These are phyloP conservation scores for Muscicapa comitata DNA, from an alignment of 2,797 vertebrate genomes.

Conservation along the genomic window DNA sequence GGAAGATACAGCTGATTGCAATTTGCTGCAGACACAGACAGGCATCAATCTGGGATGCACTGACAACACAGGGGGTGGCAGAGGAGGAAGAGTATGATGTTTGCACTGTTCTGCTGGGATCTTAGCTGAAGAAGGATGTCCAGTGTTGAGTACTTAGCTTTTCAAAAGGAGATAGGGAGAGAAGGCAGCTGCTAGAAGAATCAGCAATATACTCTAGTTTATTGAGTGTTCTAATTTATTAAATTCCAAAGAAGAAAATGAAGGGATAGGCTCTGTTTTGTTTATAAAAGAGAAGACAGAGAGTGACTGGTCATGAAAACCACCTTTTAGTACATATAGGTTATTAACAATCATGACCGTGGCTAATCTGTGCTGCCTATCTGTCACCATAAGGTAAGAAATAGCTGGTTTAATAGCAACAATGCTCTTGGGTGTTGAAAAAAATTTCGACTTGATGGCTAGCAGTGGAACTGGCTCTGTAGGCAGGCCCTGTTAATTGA, in stretches of 20 bases:
- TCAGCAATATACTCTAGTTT: background rate
- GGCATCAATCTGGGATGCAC: background rate
- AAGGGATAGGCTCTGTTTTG: background rate
- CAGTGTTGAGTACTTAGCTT: background rate
- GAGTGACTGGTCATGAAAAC: background rate
- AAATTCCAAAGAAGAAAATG: background rate
- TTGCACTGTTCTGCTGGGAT: background rate
- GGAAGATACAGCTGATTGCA: slow-evolving; percentile 41
- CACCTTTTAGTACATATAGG: rapidly evolving
- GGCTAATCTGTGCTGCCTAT: background rate
- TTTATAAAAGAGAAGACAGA: background rate
- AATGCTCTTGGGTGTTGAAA: background rate
- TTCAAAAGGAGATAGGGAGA: background rate
- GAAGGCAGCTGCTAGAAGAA: background rate
- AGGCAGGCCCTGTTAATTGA: background rate
- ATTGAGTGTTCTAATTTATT: background rate
- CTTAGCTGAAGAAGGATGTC: background rate
- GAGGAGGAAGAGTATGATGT: background rate
- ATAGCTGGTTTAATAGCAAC: background rate
- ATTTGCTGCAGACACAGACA: slow-evolving; percentile 8
- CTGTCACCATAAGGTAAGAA: background rate
- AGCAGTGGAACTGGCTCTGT: background rate
- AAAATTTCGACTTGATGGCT: background rate
- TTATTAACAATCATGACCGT: background rate
- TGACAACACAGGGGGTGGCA: background rate